phyloP scores from a whole-genome alignment of 2,888 invertebrate genomes.

The Gibbula magus region DNA sequence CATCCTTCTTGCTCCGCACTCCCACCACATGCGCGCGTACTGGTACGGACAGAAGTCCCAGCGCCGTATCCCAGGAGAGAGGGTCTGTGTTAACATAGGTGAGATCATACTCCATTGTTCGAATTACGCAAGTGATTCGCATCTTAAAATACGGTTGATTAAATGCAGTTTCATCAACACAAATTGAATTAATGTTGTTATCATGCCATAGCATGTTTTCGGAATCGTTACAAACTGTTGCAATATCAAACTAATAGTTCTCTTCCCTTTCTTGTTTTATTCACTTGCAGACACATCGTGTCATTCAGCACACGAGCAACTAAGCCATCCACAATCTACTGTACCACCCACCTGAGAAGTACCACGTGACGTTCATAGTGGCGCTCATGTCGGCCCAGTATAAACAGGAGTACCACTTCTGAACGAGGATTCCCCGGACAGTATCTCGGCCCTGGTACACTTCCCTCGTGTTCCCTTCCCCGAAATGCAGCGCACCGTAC shows the following conservation, averaged over 20 bases:
- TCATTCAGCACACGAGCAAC: too few relatives aligned
- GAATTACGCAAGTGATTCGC: too few relatives aligned
- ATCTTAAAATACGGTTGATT: too few relatives aligned
- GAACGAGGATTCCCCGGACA: constrained; percentile 51
- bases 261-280: too few relatives aligned
- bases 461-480: constrained; percentile 31
- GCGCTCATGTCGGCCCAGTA: constrained; percentile 55
- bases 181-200: too few relatives aligned
- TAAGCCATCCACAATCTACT: too few relatives aligned
- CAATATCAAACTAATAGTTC: too few relatives aligned
- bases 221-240: too few relatives aligned
- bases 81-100: constrained; percentile 20
- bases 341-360: constrained; percentile 52
- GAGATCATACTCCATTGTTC: too few relatives aligned
- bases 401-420: constrained; percentile 58
- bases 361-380: constrained; percentile 61
- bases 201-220: too few relatives aligned
- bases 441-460: constrained; percentile 47
- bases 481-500: constrained; percentile 50
- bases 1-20: constrained; percentile 4
- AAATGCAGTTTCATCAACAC: too few relatives aligned
- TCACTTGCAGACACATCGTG: too few relatives aligned
- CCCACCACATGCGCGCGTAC: constrained; percentile 49
- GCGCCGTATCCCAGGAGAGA: constrained; percentile 40
- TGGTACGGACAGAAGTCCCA: constrained; percentile 34